Evolutionary conservation across 2,888 invertebrate species (phyloP), one percentile per base, ranked within the genome.

Genomic region (Ectemnius lituratus): DNA sequence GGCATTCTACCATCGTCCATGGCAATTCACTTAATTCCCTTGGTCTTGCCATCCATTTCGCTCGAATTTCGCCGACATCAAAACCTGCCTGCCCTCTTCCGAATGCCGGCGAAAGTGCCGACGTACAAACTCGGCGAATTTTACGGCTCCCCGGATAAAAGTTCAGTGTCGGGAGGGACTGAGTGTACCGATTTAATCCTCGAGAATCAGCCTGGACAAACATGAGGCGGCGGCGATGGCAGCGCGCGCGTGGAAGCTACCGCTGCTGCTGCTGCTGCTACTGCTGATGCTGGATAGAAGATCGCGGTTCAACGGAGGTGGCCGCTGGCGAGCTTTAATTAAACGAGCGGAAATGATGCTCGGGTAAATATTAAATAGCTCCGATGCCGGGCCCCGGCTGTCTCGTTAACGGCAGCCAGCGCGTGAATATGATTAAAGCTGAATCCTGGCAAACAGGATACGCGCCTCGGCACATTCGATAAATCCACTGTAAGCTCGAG

Each of bases 151-250:
- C 14, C n/a, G 16, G 52, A 16, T 52, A 52, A 52, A 13, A 52
- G 52, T 16, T 52, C 8, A 52, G 16, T 16, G 16, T 52, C 52
- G 52, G 16, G 16, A 2, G 13, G 79, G 79, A 85, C 86, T 81
- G 85, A 76, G 78, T 78, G 80, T 73, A 79, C 75, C 80, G 83
- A 81, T 84, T 86, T 85, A 85, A 86, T 86, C 79, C 79, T 75
- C 83, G 73, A 73, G 77, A 86, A 86, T 86, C 84, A 84, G 76
- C 61, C 81, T 80, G 67, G 75, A 80, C 76, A 83, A 83, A 86
- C 76, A 86, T 65, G 65, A 16, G 64, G 74, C 61, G 67, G 69
- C 66, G 67, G 52, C 65, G 70, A 52, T 69, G 66, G 66, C 77
- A 73, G 82, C 59, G 77, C 8, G 37, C 37, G 37, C 5, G 37